Percentiles rank a stretch among this genome's conserved stretches.
Conservation (phyloP, 2,797 vertebrate species). For the Melanotaenia parkinsoni region DNA sequence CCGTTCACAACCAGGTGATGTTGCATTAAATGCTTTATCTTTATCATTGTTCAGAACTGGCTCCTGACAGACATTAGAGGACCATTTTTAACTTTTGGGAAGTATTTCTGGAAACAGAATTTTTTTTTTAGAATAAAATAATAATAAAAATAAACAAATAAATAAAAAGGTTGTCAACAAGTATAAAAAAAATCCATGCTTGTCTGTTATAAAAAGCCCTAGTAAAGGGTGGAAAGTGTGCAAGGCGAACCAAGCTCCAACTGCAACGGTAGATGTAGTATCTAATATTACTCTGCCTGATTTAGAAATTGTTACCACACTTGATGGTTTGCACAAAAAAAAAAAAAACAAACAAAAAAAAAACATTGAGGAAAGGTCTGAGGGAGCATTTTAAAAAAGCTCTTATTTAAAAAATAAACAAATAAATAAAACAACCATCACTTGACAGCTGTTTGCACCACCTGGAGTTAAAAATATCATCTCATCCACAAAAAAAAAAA, state of each 20-base stretch:
- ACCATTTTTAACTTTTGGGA: conserved; percentile 1
- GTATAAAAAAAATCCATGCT: background rate
- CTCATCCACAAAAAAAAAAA: conserved; percentile 42
- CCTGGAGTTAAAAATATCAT: conserved; percentile 72
- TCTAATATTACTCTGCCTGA: conserved; percentile 52
- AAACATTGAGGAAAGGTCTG: conserved; percentile 52
- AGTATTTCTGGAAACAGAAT: conserved; percentile 27
- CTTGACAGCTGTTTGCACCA: conserved; percentile 50
- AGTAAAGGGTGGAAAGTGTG: conserved; percentile 10
- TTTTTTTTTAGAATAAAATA: background rate
- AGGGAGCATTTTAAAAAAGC: conserved; percentile 34
- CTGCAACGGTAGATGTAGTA: conserved; percentile 37
- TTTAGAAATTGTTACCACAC: conserved; percentile 64
- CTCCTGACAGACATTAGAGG: background rate
- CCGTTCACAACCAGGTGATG: conserved; percentile 64
- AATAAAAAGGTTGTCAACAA: background rate
- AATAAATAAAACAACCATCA: conserved; percentile 40
- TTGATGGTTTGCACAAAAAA: conserved; percentile 35
- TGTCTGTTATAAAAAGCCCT: conserved; percentile 23
- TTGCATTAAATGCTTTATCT: conserved; percentile 18
- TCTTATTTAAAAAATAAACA: conserved; percentile 34
- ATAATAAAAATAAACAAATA: no score
- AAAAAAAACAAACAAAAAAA: conserved; percentile 14
- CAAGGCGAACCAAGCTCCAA: conserved; percentile 26
- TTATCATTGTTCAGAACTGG: background rate